These are phyloP conservation scores for Melanaphis sacchari DNA, from an alignment of 1,140 invertebrate genomes.

Conservation along the genomic window DNA sequence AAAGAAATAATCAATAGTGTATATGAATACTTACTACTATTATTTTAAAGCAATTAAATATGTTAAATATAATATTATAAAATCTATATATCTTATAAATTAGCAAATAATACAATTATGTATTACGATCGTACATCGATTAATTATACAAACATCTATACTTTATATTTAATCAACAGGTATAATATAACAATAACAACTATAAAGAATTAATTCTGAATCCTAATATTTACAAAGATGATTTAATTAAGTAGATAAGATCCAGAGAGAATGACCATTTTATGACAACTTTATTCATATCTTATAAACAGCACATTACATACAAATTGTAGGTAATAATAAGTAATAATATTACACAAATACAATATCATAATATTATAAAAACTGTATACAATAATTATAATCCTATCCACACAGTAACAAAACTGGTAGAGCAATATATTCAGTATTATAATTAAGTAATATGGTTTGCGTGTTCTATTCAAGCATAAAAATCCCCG, in stretches of 20 bases:
- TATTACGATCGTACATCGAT: no score
- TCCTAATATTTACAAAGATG: neutral
- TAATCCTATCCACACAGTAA: neutral
- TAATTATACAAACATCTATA: no score
- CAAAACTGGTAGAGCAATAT: neutral
- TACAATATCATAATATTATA: neutral
- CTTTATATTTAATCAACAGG: no score
- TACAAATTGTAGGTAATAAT: no score
- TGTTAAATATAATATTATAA: no score
- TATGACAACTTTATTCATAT: neutral
- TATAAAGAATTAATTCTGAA: neutral
- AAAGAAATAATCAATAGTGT: no score
- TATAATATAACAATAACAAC: no score
- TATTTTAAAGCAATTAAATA: no score
- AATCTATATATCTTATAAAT: no score
- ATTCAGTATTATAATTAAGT: conserved; percentile 11
- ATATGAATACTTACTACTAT: no score
- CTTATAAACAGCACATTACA: neutral
- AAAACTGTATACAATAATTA: neutral
- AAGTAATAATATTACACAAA: neutral
- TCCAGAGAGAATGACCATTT: neutral
- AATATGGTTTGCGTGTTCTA: neutral
- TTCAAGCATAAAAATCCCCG: neutral
- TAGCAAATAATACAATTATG: no score
- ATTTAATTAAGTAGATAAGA: neutral